phyloP scores from a whole-genome alignment of 2,113 vertebrate species.

The Callopanchax toddi region DNA sequence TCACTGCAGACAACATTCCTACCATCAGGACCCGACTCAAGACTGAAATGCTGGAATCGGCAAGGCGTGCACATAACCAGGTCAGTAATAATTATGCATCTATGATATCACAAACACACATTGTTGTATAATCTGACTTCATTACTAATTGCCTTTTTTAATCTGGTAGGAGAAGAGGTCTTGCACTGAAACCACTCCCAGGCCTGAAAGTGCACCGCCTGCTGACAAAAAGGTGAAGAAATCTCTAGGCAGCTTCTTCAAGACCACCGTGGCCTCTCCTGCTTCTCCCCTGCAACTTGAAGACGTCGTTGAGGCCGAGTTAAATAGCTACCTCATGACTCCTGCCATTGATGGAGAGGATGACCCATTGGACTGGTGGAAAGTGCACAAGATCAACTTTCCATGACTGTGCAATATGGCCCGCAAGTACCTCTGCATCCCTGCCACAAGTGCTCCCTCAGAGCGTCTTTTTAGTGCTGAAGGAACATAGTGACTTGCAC shows the following conservation, averaged over 20 bases:
- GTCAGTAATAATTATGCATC: not conserved
- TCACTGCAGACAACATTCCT: too few species aligned
- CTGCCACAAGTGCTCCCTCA: not conserved
- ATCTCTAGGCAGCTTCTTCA: not conserved
- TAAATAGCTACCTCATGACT: not conserved
- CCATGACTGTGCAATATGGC: not conserved
- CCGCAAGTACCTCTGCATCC: too few species aligned
- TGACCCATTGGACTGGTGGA: too few species aligned
- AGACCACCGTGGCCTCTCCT: not conserved
- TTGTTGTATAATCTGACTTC: not conserved
- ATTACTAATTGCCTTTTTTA: not conserved
- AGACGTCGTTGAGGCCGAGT: not conserved
- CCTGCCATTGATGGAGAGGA: not conserved
- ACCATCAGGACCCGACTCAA: too few species aligned
- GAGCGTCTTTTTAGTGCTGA: not conserved
- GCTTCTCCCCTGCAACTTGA: not conserved
- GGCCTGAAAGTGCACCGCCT: not conserved
- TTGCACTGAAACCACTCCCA: not conserved
- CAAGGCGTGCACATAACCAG: not conserved
- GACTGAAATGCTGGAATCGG: too few species aligned
- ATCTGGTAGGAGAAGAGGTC: not conserved
- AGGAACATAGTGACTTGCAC: not conserved
- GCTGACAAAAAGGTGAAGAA: not conserved
- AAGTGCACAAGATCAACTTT: not conserved
- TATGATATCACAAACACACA: not conserved